Evolutionary conservation across 1,140 invertebrate genomes (phyloP).

Genomic region (Bilobella aurantiaca): DNA sequence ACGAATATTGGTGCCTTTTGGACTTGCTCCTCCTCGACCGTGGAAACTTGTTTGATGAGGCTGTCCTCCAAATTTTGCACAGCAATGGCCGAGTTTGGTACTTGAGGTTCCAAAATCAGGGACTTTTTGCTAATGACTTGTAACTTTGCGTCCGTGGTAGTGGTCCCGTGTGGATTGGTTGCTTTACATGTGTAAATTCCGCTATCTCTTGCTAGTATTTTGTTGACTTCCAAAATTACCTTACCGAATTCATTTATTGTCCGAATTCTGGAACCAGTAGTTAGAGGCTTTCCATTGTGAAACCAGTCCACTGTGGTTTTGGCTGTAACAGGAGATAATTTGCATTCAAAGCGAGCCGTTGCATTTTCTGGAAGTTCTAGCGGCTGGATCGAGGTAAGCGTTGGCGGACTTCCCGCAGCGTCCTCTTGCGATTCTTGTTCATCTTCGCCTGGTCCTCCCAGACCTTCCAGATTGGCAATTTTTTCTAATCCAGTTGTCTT

Average conservation of each 20-base stretch:
- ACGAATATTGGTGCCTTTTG: constrained; percentile 61
- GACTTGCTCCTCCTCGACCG: constrained; percentile 65
- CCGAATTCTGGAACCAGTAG: constrained; percentile 75
- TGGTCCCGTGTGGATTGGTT: constrained; percentile 79
- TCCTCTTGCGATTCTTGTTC: constrained; percentile 46
- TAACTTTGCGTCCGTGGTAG: constrained; percentile 70
- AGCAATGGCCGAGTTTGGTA: constrained; percentile 75
- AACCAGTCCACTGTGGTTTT: constrained; percentile 92
- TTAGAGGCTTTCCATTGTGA: constrained; percentile 83
- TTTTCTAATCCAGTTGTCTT: constrained; percentile 75
- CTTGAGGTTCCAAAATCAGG: constrained; percentile 79
- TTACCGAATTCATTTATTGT: constrained; percentile 90
- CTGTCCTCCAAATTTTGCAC: constrained; percentile 82
- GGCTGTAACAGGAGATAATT: constrained; percentile 66
- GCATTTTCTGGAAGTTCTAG: constrained; percentile 75
- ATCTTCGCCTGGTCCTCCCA: constrained; percentile 44
- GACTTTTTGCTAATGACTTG: constrained; percentile 74
- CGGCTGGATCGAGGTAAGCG: constrained; percentile 75
- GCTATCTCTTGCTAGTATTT: constrained; percentile 74
- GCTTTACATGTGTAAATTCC: constrained; percentile 85
- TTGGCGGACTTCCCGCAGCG: constrained; percentile 66
- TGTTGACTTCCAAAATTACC: constrained; percentile 80
- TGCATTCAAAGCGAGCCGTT: constrained; percentile 83
- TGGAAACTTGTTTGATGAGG: constrained; percentile 75
- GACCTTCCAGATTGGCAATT: constrained; percentile 82